phyloP scores from a whole-genome alignment of 2,888 invertebrate genomes.

The Fragum whitleyi region DNA sequence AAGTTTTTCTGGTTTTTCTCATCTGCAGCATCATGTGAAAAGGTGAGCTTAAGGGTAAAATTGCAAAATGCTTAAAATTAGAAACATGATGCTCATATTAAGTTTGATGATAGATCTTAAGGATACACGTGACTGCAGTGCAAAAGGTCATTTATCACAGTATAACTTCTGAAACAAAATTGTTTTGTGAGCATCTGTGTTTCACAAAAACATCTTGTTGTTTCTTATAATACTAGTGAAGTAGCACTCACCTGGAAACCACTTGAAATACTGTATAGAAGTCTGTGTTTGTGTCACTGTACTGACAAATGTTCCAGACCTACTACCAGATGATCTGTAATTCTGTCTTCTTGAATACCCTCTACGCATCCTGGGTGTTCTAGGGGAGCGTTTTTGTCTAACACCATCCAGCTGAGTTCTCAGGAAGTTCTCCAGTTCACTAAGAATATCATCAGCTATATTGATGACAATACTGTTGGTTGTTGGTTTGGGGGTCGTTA shows the following conservation, averaged over 20 bases:
- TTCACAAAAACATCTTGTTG: no score
- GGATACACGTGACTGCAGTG: no score
- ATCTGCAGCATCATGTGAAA: no score
- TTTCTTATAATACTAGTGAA: no score
- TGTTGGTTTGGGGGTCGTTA: background rate
- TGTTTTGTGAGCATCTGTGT: no score
- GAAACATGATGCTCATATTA: no score
- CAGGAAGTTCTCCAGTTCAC: background rate
- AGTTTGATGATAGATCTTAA: no score
- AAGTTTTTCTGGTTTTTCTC: no score
- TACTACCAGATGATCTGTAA: background rate
- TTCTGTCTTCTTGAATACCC: conserved; percentile 9
- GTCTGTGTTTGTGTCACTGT: conserved; percentile 1
- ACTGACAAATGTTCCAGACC: background rate
- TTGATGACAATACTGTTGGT: background rate
- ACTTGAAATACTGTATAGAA: conserved; percentile 38
- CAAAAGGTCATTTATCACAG: no score
- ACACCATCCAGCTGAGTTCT: background rate
- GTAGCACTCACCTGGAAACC: conserved; percentile 69
- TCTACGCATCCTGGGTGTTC: background rate
- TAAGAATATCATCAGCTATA: background rate
- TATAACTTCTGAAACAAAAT: no score
- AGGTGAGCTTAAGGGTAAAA: no score
- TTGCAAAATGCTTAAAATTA: no score
- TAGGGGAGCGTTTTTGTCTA: background rate